Base-by-base conservation (phyloP, 1,140 invertebrate genomes). In the Hyles euphorbiae region DNA sequence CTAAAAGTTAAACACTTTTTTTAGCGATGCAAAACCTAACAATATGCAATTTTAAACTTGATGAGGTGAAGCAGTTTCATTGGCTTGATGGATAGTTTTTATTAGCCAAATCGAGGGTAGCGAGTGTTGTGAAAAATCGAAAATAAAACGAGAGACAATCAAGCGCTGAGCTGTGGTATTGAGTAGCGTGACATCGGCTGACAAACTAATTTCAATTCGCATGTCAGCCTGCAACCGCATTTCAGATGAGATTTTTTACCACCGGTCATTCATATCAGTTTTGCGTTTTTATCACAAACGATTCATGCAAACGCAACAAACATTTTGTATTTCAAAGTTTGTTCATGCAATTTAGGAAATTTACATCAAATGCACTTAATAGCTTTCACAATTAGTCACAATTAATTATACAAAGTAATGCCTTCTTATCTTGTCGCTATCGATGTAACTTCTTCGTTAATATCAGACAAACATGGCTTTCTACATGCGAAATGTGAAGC, bases 401-500 rank as follows among this genome's bases (percentile, higher is more conserved):
- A 80, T 79, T 82, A 85, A 83, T 82, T 84, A 82, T 69, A 70
- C 67, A 71, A 73, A 75, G 68, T 65, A 69, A 70, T 68, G 68
- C 65, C 60, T 58, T 67, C 65, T 76, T 83, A 83, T 83, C 83
- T 72, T 63, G 10, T 64, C 67, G 54, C 65, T 69, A 87, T 84
- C 83, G 66, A 70, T 60, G 67, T 70, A 70, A 60, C 70, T 77
- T 75, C 68, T 56, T 11, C 44, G 44, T 12, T 56, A 56, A 56
- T 56, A 56, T 47, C 10, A 48, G 68, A 70, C 72, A 72, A 72
- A 72, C 67, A 75, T 65, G 61, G 77, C 70, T 76, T 65, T 72
- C 72, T 69, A 70, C 76, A 78, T 84, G 78, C 76, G 77, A 83
- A 75, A 80, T 74, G 76, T 75, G 77, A 83, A 82, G 78, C 81